A percentile compares a stretch with the other conserved stretches of the same genome.
Evolutionary conservation across 2,888 invertebrate genomes (phyloP).

Genomic region (Pegoplata infirma): DNA sequence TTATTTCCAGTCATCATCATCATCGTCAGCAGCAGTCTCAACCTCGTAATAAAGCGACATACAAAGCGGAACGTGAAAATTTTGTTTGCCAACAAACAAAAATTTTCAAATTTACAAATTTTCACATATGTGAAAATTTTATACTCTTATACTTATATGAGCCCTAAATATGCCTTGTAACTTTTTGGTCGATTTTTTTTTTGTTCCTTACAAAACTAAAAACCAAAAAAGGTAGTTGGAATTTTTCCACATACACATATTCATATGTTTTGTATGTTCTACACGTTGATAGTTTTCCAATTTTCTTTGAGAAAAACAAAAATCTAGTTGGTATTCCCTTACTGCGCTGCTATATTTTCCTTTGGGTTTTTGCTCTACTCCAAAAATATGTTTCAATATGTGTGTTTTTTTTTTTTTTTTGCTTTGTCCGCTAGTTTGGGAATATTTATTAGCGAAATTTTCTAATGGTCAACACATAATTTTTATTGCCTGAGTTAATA

Average conservation of each 20-base stretch:
- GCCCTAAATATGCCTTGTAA: conserved; percentile 57
- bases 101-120: not conserved
- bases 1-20: conserved; percentile 40
- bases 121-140: conserved; percentile 43
- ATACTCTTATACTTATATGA: conserved; percentile 23
- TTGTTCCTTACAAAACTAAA: too few relatives aligned
- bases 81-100: conserved; percentile 28
- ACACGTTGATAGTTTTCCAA: conserved; percentile 27
- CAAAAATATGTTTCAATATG: conserved; percentile 14
- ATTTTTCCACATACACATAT: conserved; percentile 30
- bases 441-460: conserved; percentile 54
- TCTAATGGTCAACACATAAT: conserved; percentile 39
- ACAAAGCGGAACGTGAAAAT: conserved; percentile 46
- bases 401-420: not conserved
- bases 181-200: conserved; percentile 38
- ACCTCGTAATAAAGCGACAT: conserved; percentile 45
- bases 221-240: conserved; percentile 18
- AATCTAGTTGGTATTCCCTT: conserved; percentile 52
- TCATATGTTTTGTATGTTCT: conserved; percentile 24
- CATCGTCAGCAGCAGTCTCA: too few relatives aligned
- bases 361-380: not conserved
- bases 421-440: conserved; percentile 17
- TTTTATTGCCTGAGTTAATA: conserved; percentile 47
- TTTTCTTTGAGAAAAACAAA: conserved; percentile 50
- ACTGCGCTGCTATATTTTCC: not conserved